Evolutionary conservation across 2,888 invertebrate genomes (phyloP).

Genomic region (Mesorhabditis belari): DNA sequence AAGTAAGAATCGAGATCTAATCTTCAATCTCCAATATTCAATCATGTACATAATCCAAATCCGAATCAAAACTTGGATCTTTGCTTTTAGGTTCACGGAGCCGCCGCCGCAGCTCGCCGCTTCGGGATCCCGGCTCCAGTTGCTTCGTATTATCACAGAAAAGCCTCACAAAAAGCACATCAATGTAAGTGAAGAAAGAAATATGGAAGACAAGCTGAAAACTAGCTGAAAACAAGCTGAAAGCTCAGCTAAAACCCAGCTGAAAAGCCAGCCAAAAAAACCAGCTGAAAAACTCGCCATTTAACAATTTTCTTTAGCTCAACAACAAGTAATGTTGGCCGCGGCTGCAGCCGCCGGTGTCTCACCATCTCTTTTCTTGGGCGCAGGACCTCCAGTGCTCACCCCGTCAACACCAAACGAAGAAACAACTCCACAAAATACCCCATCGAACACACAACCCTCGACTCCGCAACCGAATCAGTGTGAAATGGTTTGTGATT

Average conservation of each 20-base stretch:
- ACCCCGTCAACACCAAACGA: not conserved
- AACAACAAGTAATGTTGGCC: constrained; percentile 2
- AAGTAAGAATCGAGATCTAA: no score
- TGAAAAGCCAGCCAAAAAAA: no score
- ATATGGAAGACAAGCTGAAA: no score
- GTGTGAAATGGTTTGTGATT: not conserved
- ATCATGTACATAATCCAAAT: no score
- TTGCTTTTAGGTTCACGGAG: no score
- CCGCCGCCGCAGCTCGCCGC: not conserved
- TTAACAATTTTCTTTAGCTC: not conserved
- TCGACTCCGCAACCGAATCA: not conserved
- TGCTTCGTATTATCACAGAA: constrained; percentile 24
- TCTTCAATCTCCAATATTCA: no score
- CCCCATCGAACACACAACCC: not conserved
- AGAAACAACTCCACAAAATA: constrained; percentile 2
- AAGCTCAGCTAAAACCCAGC: no score
- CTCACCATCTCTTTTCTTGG: no score
- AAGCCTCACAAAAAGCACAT: constrained; percentile 7
- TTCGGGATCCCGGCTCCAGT: constrained; percentile 24
- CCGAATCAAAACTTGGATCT: no score
- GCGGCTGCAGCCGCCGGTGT: constrained; percentile 1
- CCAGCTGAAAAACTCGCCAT: no score
- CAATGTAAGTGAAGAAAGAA: constrained; percentile 13
- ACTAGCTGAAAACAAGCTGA: no score
- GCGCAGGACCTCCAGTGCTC: not conserved